phyloP scores from a whole-genome alignment of 2,113 vertebrate species.

The Tragulus kanchil region DNA sequence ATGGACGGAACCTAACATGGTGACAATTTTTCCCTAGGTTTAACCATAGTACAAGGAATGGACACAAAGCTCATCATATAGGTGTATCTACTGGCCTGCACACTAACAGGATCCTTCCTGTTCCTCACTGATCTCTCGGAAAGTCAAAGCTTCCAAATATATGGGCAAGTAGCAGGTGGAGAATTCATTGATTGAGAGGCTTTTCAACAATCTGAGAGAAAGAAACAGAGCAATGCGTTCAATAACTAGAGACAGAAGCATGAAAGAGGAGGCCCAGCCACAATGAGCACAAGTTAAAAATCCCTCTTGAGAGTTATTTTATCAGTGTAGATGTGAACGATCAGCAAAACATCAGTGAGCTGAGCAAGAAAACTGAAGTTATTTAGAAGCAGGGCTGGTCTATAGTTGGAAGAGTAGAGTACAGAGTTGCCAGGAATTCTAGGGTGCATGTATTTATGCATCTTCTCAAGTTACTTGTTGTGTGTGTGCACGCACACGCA shows the following conservation, averaged over 20 bases:
- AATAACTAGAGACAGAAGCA: background rate
- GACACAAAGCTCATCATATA: background rate
- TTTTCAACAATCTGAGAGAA: conserved; percentile 36
- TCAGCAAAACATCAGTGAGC: conserved; percentile 44
- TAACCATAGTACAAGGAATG: background rate
- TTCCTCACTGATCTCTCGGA: background rate
- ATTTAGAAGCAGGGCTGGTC: background rate
- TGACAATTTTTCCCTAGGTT: background rate
- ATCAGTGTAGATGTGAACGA: background rate
- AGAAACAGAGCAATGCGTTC: background rate
- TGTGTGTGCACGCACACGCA: rapidly evolving
- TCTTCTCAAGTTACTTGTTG: background rate
- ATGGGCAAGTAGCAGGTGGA: background rate
- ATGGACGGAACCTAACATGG: background rate
- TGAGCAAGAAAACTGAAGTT: conserved; percentile 63
- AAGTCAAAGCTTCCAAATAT: background rate
- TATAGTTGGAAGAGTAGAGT: background rate
- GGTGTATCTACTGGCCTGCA: background rate
- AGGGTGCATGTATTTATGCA: background rate
- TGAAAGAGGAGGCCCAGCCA: conserved; percentile 36
- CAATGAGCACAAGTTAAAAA: conserved; percentile 58
- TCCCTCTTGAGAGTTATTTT: conserved; percentile 44
- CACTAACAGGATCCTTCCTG: background rate
- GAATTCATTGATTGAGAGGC: conserved; percentile 19
- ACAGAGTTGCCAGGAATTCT: background rate